A percentile compares a stretch with the other conserved stretches of the same genome.
Evolutionary conservation across 2,797 vertebrate species (phyloP).

Genomic region (Coranthus polyacanthus): DNA sequence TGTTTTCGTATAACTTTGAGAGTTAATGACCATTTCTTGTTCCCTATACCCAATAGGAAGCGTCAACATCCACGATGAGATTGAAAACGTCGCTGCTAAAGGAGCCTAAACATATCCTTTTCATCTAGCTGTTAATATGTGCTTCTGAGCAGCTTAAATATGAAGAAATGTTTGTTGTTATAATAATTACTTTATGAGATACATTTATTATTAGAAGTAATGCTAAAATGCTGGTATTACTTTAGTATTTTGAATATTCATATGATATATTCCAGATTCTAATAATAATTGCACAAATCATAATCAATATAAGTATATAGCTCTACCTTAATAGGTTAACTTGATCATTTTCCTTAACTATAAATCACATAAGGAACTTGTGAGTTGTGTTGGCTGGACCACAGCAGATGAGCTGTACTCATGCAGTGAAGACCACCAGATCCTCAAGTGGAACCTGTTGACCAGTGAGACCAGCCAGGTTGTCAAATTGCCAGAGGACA

Average conservation of each 20-base stretch:
- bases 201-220: no score
- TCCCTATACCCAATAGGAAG: slow-evolving; percentile 30
- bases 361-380: slow-evolving; percentile 85
- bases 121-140: background rate
- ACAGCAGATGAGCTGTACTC: slow-evolving; percentile 96
- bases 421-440: slow-evolving; percentile 95
- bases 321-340: background rate
- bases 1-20: background rate
- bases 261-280: no score
- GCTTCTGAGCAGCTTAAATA: background rate
- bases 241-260: no score
- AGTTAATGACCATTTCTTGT: slow-evolving; percentile 8
- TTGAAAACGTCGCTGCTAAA: slow-evolving; percentile 94
- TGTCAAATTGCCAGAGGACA: slow-evolving; percentile 90
- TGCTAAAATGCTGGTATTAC: no score
- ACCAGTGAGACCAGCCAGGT: slow-evolving; percentile 89
- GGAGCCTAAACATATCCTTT: slow-evolving; percentile 99
- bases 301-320: background rate
- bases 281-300: no score
- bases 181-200: background rate
- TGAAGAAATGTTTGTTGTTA: background rate
- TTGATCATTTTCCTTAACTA: slow-evolving; percentile 71
- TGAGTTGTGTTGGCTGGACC: slow-evolving; percentile 95
- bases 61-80: slow-evolving; percentile 86
- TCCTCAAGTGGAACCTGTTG: slow-evolving; percentile 94